Base-by-base conservation (phyloP, 2,888 invertebrate species). In the Drosophila testacea region DNA sequence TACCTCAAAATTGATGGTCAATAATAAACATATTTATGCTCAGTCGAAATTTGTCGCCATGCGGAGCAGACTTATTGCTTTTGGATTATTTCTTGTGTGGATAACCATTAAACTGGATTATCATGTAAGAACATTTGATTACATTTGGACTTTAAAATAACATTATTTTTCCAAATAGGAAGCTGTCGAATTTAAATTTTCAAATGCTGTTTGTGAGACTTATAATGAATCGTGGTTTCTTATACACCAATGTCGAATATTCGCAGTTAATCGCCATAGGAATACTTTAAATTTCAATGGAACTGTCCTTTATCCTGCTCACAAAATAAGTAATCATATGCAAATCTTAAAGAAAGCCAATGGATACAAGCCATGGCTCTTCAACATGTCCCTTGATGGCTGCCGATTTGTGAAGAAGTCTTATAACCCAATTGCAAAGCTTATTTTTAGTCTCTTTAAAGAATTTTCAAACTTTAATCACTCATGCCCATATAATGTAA, bases 331-430 rank as follows among this genome's bases (percentile, higher is more conserved):
- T 0, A 0, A 56, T 0, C 11, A 30, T 4, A 5, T 5, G 0
- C 7, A 57, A 32, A 0, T 77, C 0, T 34, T 63, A 0, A 67
- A 73, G 10, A 73, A 39, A 11, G 81, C 65, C 0, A 81, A 46
- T 51, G 73, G 75, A 0, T 83, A 73, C 34, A 66, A 75, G 27
- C 73, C 79, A 0, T 78, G 62, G 50, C 6, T 77, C 0, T 4
- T 59, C 0, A 44, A 70, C 1, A 1, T 10, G 0, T 41, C 38
- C 0, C 0, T 70, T n/a, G 70, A 79, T 54, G 57, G 0, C 2
- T 79, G 74, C 10, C 50, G 39, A 3, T 79, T 63, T 48, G 0
- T 79, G 1, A 44, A 16, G 2, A 42, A n/a, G 6, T 2, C 30
- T 0, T 64, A 76, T 27, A 54, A 73, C 59, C 69, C 79, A 5